These are phyloP conservation scores for Platycheirus rosarum DNA, from an alignment of 2,888 invertebrate genomes.

Conservation along the genomic window DNA sequence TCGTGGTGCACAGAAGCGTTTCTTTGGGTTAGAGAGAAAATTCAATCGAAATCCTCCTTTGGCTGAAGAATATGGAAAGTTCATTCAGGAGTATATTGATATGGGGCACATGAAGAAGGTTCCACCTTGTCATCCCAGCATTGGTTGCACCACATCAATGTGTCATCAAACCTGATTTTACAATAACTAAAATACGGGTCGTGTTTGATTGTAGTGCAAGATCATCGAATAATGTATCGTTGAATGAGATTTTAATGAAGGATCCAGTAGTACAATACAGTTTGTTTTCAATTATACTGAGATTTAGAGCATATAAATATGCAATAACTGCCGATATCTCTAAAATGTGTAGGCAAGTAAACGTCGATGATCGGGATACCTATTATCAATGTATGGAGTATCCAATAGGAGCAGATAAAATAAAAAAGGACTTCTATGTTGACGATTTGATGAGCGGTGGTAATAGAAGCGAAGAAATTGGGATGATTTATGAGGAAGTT, in stretches of 20 bases:
- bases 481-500: conserved; percentile 3
- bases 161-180: not conserved
- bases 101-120: conserved; percentile 31
- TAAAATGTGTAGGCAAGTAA: conserved; percentile 25
- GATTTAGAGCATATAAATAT: conserved; percentile 13
- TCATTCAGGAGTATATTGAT: conserved; percentile 3
- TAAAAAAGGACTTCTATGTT: conserved; percentile 74
- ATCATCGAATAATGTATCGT: not conserved
- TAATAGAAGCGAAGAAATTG: not conserved
- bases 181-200: conserved; percentile 1
- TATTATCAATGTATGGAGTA: not conserved
- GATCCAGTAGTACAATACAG: conserved; percentile 8
- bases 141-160: not conserved
- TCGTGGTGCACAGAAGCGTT: not conserved
- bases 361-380: not conserved
- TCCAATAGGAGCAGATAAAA: conserved; percentile 36
- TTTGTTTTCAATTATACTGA: conserved; percentile 3
- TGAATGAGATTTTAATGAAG: not conserved
- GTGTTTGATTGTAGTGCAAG: not conserved
- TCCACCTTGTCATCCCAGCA: not conserved
- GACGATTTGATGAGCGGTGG: conserved; percentile 62
- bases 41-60: not conserved
- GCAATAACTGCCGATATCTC: conserved; percentile 19
- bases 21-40: not conserved
- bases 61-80: not conserved